These are phyloP conservation scores for Apis laboriosa DNA, from an alignment of 1,140 invertebrate genomes.

Conservation along the genomic window DNA sequence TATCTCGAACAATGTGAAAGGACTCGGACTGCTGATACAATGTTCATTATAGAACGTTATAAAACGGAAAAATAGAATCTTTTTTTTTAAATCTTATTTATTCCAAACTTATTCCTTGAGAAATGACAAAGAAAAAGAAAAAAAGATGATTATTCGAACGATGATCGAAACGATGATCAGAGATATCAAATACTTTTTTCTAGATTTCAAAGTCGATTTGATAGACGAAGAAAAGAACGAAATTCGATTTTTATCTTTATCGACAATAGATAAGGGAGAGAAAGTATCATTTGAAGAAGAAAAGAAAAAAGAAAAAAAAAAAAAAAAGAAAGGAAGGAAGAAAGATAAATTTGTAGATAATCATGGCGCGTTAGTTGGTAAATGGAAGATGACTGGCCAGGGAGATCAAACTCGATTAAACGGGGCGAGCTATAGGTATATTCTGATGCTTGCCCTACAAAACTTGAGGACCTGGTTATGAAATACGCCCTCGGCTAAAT, in stretches of 20 bases:
- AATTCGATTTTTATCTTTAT: too few species aligned
- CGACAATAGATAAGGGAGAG: too few species aligned
- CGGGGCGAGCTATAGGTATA: background rate
- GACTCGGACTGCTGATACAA: background rate
- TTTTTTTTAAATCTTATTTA: background rate
- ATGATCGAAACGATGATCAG: too few species aligned
- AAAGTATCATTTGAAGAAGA: too few species aligned
- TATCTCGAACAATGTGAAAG: conserved; percentile 27
- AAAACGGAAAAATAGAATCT: background rate
- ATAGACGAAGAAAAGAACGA: too few species aligned
- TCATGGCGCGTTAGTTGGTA: background rate
- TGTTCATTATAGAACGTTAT: background rate
- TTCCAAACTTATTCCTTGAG: background rate
- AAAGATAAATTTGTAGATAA: background rate
- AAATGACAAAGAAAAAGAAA: background rate
- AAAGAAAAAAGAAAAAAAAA: too few species aligned
- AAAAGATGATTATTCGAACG: too few species aligned
- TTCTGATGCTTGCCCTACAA: conserved; percentile 1
- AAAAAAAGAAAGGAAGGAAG: too few species aligned
- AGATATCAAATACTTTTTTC: too few species aligned
- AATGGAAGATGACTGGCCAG: conserved; percentile 7
- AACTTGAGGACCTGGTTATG: background rate
- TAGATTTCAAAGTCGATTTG: too few species aligned
- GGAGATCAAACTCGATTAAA: conserved; percentile 12
- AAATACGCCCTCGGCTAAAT: background rate